Conservation (phyloP, 2,113 vertebrate species). For the Cephalopterus ornatus region DNA sequence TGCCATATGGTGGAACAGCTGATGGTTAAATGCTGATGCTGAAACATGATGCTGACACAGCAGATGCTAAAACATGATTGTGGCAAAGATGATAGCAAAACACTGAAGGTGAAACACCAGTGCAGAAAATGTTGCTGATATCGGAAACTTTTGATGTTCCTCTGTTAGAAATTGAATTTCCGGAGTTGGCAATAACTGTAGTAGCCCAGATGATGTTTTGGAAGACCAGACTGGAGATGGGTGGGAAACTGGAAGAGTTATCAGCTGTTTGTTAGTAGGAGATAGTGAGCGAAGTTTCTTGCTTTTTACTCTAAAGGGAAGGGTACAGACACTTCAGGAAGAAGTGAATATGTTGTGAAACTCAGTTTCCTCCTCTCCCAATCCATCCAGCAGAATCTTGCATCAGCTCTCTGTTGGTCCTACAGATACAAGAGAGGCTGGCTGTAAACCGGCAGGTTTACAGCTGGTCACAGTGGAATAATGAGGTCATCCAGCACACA, state of each 20-base stretch:
- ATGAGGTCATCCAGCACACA: neutral
- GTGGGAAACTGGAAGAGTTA: neutral
- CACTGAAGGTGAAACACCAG: constrained; percentile 55
- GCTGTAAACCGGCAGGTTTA: neutral
- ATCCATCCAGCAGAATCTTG: neutral
- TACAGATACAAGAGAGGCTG: neutral
- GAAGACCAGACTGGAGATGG: neutral
- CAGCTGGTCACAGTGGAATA: neutral
- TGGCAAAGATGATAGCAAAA: constrained; percentile 49
- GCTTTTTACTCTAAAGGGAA: neutral
- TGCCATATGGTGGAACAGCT: constrained; percentile 71
- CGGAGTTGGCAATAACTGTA: neutral
- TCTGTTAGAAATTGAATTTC: neutral
- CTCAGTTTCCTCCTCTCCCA: neutral
- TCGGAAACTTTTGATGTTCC: neutral
- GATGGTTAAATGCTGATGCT: constrained; percentile 69
- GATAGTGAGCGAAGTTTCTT: neutral
- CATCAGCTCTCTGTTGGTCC: neutral
- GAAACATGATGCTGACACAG: constrained; percentile 62
- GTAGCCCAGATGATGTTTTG: neutral
- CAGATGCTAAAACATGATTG: constrained; percentile 49
- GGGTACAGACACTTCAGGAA: neutral
- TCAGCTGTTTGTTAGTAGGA: neutral
- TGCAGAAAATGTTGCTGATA: neutral
- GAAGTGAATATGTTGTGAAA: neutral